Conservation (phyloP, 2,113 vertebrate species). For the Bolborhynchus lineola region DNA sequence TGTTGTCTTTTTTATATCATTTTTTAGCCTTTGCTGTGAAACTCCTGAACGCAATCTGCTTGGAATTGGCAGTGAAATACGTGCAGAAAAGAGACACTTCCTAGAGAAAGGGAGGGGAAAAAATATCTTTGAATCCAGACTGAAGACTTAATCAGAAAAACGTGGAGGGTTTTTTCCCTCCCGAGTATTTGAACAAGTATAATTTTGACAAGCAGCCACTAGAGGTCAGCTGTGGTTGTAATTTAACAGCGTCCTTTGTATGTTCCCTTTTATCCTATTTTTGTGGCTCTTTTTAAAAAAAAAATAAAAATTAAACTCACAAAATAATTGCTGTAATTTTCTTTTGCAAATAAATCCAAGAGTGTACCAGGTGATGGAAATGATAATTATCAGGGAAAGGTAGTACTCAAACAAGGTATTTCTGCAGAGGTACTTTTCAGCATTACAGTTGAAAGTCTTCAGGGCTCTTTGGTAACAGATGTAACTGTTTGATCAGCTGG, state of each 20-base stretch:
- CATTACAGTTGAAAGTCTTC: neutral
- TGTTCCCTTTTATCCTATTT: neutral
- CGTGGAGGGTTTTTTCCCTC: fast-evolving
- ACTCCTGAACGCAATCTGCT: neutral
- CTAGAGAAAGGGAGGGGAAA: neutral
- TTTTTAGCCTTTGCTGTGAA: neutral
- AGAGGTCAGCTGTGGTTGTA: conserved; percentile 65
- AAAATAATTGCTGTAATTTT: neutral
- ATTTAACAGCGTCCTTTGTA: neutral
- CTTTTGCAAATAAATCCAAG: neutral
- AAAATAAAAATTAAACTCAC: neutral
- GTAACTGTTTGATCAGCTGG: neutral
- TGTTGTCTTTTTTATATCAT: neutral
- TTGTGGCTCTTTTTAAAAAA: too few species aligned
- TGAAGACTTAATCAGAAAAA: neutral
- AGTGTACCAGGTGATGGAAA: neutral
- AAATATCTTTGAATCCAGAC: neutral
- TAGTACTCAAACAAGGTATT: fast-evolving
- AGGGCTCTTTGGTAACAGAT: neutral
- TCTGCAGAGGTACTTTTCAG: neutral
- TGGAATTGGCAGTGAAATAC: neutral
- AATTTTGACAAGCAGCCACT: conserved; percentile 50
- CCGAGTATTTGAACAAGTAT: neutral
- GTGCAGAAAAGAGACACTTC: neutral
- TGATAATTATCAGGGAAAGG: neutral